Base-by-base conservation (phyloP, 2,888 invertebrate genomes). In the Syrphus vitripennis region DNA sequence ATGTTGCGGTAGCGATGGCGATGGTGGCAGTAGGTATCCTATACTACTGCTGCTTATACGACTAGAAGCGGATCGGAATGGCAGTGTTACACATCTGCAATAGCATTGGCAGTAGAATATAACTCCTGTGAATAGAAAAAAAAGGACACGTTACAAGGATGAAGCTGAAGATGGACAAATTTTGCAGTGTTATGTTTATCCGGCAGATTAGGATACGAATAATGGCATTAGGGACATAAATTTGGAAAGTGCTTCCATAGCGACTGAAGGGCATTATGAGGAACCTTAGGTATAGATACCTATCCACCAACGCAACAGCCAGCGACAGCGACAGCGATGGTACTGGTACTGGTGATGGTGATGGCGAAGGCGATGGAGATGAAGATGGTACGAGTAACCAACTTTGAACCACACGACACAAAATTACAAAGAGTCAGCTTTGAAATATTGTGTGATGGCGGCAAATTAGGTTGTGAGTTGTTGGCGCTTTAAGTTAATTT, bases 161-260 rank as follows among this genome's bases (percentile, higher is more conserved):
- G 16, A 45, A 78, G 72, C 61, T 50, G 34, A 70, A 84, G 77
- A 87, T 79, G 78, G 81, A 69, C 82, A 82, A 84, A 88, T 84
- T 83, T 83, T 87, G 81, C 83, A 78, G 83, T 83, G 83, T 81
- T 83, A 75, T 83, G 83, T 87, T 88, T 88, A 88, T 88, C 87
- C 88, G 69, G 50, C 53, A 87, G 84, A 88, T 88, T 88, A 88
- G 86, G 77, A 72, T 42, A 77, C 69, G 63, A 82, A 74, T 82
- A 82, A 86, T 70, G 82, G 82, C 77, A 86, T 86, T 82, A 81
- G 82, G 74, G 78, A 50, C 42, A 82, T 82, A 82, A 74, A 86
- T 82, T 74, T 77, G 53, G 70, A 72, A 86, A 86, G 82, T 86
- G 69, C 82, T 77, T 82, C 77, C 82, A 77, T 70, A n/a, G n/a